Evolutionary conservation across 1,140 invertebrate species (phyloP).

Genomic region (Drosophila saltans): DNA sequence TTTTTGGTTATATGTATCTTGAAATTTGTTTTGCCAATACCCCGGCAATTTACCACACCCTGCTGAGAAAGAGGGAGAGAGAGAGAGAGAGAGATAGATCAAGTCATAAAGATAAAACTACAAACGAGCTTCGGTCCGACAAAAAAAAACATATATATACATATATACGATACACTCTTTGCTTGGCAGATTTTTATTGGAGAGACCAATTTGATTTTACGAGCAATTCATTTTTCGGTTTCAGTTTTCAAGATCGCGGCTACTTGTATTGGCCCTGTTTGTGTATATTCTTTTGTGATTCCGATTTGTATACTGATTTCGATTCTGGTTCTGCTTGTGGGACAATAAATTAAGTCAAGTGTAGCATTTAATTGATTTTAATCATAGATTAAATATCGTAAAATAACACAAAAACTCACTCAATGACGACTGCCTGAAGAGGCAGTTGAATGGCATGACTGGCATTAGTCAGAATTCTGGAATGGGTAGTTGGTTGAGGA

Average conservation of each 20-base stretch:
- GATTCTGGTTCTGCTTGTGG: conserved; percentile 33
- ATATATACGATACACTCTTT: conserved; percentile 29
- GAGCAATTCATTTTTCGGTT: conserved; percentile 53
- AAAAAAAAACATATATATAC: conserved; percentile 40
- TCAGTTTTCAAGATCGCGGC: conserved; percentile 37
- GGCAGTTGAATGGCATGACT: neutral
- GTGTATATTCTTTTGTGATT: neutral
- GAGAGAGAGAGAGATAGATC: conserved; percentile 45
- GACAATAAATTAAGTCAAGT: conserved; percentile 81
- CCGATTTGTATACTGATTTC: conserved; percentile 3
- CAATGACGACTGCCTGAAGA: neutral
- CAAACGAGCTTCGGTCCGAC: conserved; percentile 59
- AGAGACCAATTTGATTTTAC: conserved; percentile 70
- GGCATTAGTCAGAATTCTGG: neutral
- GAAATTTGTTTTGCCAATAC: conserved; percentile 19
- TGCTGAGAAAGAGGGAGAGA: neutral
- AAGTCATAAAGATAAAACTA: conserved; percentile 69
- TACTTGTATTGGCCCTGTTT: conserved; percentile 59
- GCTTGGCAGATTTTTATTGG: conserved; percentile 68
- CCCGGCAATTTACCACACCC: neutral
- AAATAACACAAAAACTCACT: conserved; percentile 55
- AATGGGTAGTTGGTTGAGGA: too few relatives aligned
- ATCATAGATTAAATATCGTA: conserved; percentile 82
- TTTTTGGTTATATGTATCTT: neutral
- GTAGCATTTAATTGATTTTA: conserved; percentile 81